phyloP scores from a whole-genome alignment of 2,797 vertebrate genomes.

The Coracias cyanogaster region DNA sequence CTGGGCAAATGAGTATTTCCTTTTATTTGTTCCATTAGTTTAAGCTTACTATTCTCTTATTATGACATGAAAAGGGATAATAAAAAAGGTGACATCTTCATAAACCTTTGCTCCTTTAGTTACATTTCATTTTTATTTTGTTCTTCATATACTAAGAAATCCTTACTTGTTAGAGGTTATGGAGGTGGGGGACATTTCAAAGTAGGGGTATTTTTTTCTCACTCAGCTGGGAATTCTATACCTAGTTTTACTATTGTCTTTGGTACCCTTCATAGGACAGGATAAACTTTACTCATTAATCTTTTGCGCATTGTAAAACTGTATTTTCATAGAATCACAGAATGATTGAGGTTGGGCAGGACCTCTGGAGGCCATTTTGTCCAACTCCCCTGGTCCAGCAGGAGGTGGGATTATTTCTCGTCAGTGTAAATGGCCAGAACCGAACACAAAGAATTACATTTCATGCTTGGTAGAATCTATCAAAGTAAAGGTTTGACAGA shows the following conservation, averaged over 20 bases:
- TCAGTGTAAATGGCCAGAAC: neutral
- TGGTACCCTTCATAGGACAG: neutral
- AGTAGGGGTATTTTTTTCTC: neutral
- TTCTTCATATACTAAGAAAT: neutral
- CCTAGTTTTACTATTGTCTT: neutral
- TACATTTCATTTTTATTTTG: neutral
- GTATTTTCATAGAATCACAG: neutral
- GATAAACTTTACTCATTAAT: neutral
- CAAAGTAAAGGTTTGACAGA: neutral
- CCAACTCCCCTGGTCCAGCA: neutral
- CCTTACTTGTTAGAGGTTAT: neutral
- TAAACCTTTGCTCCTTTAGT: neutral
- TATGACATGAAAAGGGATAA: neutral
- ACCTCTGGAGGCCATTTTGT: neutral
- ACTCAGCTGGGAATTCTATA: neutral
- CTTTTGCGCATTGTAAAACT: neutral
- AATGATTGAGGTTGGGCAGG: neutral
- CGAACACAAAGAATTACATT: neutral
- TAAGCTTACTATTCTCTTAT: neutral
- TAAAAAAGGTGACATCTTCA: neutral
- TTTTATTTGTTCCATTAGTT: neutral
- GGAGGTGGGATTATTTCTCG: neutral
- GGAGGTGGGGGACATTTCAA: neutral
- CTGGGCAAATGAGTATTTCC: neutral
- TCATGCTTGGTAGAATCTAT: neutral